Percentiles rank a stretch among this genome's conserved stretches.
Evolutionary conservation across 2,113 vertebrate species (phyloP).

Genomic region (Melospiza melodia): DNA sequence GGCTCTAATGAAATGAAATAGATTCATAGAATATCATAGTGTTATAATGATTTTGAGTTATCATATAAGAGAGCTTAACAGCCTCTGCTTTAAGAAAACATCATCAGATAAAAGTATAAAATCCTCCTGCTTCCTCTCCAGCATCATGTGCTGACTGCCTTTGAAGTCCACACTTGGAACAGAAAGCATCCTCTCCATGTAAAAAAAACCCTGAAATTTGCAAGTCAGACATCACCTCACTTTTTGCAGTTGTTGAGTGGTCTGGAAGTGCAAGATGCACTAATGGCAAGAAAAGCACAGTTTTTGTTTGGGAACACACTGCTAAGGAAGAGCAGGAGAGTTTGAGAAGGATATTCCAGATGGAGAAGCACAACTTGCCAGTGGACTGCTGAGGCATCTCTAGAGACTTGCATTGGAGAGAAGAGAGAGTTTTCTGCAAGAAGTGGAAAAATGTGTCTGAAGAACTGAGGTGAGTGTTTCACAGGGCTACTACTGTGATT

Average conservation of each 20-base stretch:
- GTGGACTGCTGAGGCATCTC: neutral
- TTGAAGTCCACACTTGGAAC: neutral
- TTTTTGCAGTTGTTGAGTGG: neutral
- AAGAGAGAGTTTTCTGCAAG: neutral
- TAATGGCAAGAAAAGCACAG: neutral
- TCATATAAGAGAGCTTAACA: neutral
- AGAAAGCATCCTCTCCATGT: neutral
- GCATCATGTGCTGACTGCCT: neutral
- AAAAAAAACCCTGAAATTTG: neutral
- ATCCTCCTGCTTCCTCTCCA: neutral
- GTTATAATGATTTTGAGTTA: neutral
- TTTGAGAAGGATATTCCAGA: neutral
- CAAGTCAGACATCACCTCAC: neutral
- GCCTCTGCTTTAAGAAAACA: neutral
- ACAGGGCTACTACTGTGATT: neutral
- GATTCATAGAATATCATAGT: neutral
- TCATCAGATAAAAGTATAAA: neutral
- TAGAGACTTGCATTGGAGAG: neutral
- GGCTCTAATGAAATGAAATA: neutral
- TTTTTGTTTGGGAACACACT: neutral
- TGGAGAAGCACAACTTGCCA: neutral
- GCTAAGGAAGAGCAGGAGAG: neutral
- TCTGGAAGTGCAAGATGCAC: neutral
- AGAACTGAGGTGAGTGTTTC: neutral
- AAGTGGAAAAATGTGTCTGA: neutral